Percentiles rank a stretch among this genome's conserved stretches.
Conservation (phyloP, 2,797 vertebrate species). For the Ctenopoma kingsleyae region DNA sequence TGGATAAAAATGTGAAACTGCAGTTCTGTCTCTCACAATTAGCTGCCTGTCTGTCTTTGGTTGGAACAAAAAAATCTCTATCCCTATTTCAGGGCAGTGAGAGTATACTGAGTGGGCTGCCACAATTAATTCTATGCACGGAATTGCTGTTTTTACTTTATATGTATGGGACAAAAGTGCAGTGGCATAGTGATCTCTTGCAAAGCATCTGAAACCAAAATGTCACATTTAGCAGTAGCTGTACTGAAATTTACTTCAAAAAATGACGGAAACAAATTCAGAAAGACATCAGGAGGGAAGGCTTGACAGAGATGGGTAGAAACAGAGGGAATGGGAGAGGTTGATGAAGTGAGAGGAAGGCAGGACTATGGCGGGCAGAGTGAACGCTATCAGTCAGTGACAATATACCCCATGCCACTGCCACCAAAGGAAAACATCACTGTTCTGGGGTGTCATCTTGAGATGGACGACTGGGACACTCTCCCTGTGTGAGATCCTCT, state of each 20-base stretch:
- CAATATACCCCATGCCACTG: conserved; percentile 60
- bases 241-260: background rate
- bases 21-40: conserved; percentile 16
- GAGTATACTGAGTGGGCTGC: background rate
- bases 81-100: background rate
- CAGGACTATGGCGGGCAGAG: conserved; percentile 38
- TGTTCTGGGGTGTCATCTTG: conserved; percentile 74
- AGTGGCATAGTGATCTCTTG: conserved; percentile 2
- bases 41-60: background rate
- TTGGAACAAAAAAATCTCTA: background rate
- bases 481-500: conserved; percentile 50
- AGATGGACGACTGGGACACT: conserved; percentile 73
- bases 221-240: conserved; percentile 28
- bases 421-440: conserved; percentile 79
- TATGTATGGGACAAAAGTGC: background rate
- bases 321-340: conserved; percentile 12
- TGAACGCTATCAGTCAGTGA: conserved; percentile 72
- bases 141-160: conserved; percentile 9
- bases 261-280: conserved; percentile 20
- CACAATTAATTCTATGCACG: background rate
- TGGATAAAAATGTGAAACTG: conserved; percentile 6
- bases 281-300: conserved; percentile 13
- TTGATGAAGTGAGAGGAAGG: conserved; percentile 62
- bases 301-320: conserved; percentile 62
- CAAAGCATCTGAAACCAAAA: background rate